Evolutionary conservation across 2,888 invertebrate species (phyloP).

Genomic region (Nephrotoma guestfalica): DNA sequence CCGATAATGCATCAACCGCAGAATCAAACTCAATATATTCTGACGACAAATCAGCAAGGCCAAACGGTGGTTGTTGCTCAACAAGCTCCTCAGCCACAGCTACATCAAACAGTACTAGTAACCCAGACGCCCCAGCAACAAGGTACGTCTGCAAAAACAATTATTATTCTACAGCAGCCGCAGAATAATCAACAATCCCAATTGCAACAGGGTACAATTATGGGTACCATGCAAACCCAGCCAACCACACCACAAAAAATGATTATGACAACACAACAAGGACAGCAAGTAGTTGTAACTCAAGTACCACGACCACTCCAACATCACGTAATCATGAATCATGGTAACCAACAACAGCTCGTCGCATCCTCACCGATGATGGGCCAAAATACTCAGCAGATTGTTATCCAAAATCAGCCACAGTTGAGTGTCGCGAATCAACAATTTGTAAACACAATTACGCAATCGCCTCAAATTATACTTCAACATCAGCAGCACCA

Average conservation of each 20-base stretch:
- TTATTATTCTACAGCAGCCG: constrained; percentile 52
- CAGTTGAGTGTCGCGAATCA: constrained; percentile 9
- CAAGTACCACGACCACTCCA: constrained; percentile 31
- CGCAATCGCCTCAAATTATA: constrained; percentile 5
- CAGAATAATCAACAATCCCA: constrained; percentile 17
- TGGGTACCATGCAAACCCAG: not conserved
- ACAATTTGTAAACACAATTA: constrained; percentile 14
- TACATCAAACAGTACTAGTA: constrained; percentile 40
- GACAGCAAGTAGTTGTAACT: constrained; percentile 49
- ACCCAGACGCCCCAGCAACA: constrained; percentile 54
- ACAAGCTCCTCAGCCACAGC: constrained; percentile 43
- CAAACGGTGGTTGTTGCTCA: constrained; percentile 53
- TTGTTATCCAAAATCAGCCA: constrained; percentile 14
- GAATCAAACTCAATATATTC: constrained; percentile 27
- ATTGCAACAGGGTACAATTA: not conserved
- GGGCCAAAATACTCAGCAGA: constrained; percentile 3
- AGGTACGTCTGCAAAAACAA: constrained; percentile 49
- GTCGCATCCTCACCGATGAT: not conserved
- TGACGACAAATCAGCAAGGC: constrained; percentile 36
- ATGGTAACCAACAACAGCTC: constrained; percentile 13
- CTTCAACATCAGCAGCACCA: constrained; percentile 12
- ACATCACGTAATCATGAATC: constrained; percentile 20
- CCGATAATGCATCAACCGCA: constrained; percentile 30
- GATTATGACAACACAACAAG: constrained; percentile 46
- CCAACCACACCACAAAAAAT: constrained; percentile 35